Evolutionary conservation across 1,140 invertebrate genomes (phyloP).

Genomic region (Vanessa atalanta): DNA sequence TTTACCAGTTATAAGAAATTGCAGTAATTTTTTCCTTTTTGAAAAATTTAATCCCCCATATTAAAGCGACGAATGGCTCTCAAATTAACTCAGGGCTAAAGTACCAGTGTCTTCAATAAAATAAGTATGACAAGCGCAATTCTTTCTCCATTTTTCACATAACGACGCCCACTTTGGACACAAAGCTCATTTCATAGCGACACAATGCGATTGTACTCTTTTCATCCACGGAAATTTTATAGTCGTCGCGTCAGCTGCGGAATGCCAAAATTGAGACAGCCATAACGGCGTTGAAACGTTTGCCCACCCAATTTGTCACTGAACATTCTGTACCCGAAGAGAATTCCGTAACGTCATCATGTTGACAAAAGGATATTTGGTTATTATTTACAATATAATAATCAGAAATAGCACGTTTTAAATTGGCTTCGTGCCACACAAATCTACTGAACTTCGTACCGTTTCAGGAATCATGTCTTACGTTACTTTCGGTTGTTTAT

Average conservation of each 20-base stretch:
- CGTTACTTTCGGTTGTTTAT: conserved; percentile 63
- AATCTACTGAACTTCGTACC: conserved; percentile 72
- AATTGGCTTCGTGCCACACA: conserved; percentile 68
- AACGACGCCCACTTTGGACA: conserved; percentile 67
- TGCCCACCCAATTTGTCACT: conserved; percentile 42
- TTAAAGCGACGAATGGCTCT: not conserved
- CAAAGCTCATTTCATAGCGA: conserved; percentile 72
- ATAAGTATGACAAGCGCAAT: conserved; percentile 70
- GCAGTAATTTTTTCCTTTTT: not conserved
- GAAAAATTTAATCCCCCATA: not conserved
- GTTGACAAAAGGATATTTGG: not conserved
- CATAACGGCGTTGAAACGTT: conserved; percentile 48
- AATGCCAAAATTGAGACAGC: conserved; percentile 72
- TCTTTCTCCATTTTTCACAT: conserved; percentile 76
- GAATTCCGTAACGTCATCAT: conserved; percentile 24
- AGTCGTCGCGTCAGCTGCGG: conserved; percentile 64
- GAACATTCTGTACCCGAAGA: conserved; percentile 15
- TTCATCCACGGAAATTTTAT: conserved; percentile 75
- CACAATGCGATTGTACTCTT: conserved; percentile 78
- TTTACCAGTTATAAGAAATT: too few species aligned
- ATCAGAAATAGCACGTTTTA: conserved; percentile 48
- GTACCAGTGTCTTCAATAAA: conserved; percentile 42
- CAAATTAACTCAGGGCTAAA: not conserved
- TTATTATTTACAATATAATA: conserved; percentile 35
- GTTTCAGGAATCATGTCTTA: conserved; percentile 67